phyloP scores from a whole-genome alignment of 2,113 vertebrate species.

The Riparia riparia region DNA sequence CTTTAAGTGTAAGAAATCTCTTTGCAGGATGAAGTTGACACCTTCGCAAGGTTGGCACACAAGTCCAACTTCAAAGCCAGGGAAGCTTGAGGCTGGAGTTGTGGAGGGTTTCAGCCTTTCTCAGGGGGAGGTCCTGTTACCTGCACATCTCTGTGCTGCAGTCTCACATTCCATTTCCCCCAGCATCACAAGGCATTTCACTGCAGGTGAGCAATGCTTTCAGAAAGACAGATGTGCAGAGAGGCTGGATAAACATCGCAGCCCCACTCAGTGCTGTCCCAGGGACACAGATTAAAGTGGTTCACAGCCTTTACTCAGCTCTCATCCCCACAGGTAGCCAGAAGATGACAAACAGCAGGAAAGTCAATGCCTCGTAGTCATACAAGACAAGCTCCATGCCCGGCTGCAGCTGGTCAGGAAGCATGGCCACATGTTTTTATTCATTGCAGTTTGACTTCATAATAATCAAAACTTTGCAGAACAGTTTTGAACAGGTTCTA shows the following conservation, averaged over 20 bases:
- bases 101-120: neutral
- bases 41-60: rapidly evolving
- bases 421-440: rapidly evolving
- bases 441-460: neutral
- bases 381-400: neutral
- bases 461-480: neutral
- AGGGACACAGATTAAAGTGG: neutral
- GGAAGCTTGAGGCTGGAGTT: neutral
- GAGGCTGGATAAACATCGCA: neutral
- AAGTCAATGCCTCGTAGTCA: neutral
- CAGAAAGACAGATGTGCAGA: neutral
- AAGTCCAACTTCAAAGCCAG: neutral
- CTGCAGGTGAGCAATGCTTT: neutral
- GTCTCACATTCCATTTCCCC: neutral
- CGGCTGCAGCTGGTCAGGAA: neutral
- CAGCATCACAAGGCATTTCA: neutral
- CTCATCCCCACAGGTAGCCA: neutral
- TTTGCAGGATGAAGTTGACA: neutral
- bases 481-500: neutral
- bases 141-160: neutral
- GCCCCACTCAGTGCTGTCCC: neutral
- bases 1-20: neutral
- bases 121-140: neutral
- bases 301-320: neutral
- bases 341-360: neutral